phyloP scores from a whole-genome alignment of 2,113 vertebrate species.

The Zosterops japonicus region DNA sequence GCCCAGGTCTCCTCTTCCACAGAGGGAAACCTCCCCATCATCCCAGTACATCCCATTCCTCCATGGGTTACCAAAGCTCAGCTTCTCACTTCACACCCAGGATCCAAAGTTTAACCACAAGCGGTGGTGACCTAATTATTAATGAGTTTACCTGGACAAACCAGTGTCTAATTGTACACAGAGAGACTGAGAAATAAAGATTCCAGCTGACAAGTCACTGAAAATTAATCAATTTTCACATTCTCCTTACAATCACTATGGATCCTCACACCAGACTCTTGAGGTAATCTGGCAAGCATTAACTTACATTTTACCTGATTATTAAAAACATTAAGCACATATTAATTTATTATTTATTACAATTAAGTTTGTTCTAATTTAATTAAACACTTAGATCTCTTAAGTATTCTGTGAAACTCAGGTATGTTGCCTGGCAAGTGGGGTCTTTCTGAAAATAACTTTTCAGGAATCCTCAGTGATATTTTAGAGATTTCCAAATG shows the following conservation, averaged over 20 bases:
- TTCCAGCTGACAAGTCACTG: neutral
- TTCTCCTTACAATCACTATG: neutral
- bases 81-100: neutral
- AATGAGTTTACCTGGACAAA: neutral
- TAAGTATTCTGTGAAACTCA: neutral
- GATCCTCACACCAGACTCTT: neutral
- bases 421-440: neutral
- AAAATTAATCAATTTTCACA: neutral
- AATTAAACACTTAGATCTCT: neutral
- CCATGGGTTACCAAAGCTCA: neutral
- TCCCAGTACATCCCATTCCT: neutral
- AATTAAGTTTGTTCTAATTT: neutral
- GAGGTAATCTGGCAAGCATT: neutral
- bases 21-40: neutral
- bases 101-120: neutral
- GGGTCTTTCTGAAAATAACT: neutral
- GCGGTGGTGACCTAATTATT: neutral
- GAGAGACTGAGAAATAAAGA: neutral
- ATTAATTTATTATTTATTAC: neutral
- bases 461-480: neutral
- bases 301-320: neutral
- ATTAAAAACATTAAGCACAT: neutral
- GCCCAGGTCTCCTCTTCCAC: neutral
- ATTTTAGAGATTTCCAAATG: neutral
- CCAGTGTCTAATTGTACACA: neutral